Evolutionary conservation across 2,113 vertebrate genomes (phyloP).

Genomic region (Echinops telfairi): DNA sequence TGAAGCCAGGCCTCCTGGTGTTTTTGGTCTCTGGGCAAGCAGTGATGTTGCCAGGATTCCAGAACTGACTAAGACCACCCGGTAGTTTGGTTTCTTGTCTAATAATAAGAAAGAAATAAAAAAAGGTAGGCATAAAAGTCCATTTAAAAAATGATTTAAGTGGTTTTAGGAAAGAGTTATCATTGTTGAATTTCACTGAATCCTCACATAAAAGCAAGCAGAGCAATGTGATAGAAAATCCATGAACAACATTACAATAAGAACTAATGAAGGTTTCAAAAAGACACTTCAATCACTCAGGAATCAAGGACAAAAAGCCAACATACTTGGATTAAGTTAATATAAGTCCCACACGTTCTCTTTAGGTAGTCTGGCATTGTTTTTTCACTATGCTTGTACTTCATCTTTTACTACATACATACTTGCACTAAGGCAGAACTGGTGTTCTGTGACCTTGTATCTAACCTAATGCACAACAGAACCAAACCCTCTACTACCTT

Average conservation of each 20-base stretch:
- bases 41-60: not conserved
- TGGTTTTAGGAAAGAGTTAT: conserved; percentile 5
- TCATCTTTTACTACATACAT: too few relatives aligned
- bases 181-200: not conserved
- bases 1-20: not conserved
- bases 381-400: too few relatives aligned
- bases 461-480: too few relatives aligned
- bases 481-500: too few relatives aligned
- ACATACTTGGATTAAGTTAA: not conserved
- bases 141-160: not conserved
- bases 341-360: not conserved
- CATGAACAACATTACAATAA: not conserved
- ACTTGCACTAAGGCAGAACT: too few relatives aligned
- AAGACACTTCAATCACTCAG: not conserved
- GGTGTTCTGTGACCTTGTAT: too few relatives aligned
- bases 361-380: not conserved
- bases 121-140: not conserved
- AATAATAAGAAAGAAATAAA: not conserved
- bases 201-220: too few relatives aligned
- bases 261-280: not conserved
- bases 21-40: conserved; percentile 2
- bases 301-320: not conserved
- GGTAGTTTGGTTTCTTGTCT: conserved; percentile 5
- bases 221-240: not conserved
- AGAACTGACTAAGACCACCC: not conserved